Evolutionary conservation across 1,140 invertebrate species (phyloP).

Genomic region (fruit fly (Drosophila melanogaster)): DNA sequence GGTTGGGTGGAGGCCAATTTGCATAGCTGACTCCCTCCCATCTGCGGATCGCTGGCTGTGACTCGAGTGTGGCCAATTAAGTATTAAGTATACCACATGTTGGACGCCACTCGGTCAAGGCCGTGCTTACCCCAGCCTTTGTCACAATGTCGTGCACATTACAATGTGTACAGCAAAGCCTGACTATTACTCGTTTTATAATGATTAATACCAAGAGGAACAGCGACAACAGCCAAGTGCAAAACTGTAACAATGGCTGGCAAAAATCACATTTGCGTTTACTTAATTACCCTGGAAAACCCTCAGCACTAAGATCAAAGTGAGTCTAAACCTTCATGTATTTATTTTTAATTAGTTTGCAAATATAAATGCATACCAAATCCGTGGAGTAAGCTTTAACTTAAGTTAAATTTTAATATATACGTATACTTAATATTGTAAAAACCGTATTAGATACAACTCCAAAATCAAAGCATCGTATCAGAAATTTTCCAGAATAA

Average conservation of each 20-base stretch:
- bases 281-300: slow-evolving; percentile 14
- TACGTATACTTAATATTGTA: too few relatives aligned
- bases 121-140: slow-evolving; percentile 48
- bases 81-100: slow-evolving; percentile 75
- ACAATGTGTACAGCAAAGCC: slow-evolving; percentile 24
- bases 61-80: slow-evolving; percentile 53
- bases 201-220: slow-evolving; percentile 30
- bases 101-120: slow-evolving; percentile 72
- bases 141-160: slow-evolving; percentile 73
- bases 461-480: too few relatives aligned
- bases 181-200: slow-evolving; percentile 37
- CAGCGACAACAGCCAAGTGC: slow-evolving; percentile 23
- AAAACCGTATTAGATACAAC: too few relatives aligned
- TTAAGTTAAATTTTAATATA: too few relatives aligned
- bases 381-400: too few relatives aligned
- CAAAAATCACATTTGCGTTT: slow-evolving; percentile 3
- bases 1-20: slow-evolving; percentile 40
- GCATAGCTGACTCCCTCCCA: slow-evolving; percentile 48
- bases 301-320: not conserved
- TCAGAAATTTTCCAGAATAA: too few relatives aligned
- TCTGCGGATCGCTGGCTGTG: slow-evolving; percentile 17
- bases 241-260: slow-evolving; percentile 70
- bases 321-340: not conserved
- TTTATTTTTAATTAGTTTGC: not conserved
- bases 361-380: too few relatives aligned